Conservation (phyloP, 37 sponge, comb jelly and placozoan genomes). For the Chondrilla cf. caribensis region DNA sequence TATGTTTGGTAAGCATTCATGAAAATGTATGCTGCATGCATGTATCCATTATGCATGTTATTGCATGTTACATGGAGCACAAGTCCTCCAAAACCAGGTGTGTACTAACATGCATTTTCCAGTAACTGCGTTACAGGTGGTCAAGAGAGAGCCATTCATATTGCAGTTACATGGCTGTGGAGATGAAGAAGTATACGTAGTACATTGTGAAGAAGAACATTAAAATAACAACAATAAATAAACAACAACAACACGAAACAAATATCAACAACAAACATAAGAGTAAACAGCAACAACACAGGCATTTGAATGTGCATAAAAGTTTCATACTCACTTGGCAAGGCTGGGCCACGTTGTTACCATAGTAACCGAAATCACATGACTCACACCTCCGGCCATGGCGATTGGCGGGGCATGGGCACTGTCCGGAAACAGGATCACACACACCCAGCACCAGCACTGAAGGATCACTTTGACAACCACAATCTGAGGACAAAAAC, state of each 20-base stretch:
- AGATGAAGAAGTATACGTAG: too few relatives aligned
- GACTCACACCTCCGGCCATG: neutral
- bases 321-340: neutral
- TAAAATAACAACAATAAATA: too few relatives aligned
- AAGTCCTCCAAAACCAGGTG: too few relatives aligned
- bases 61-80: too few relatives aligned
- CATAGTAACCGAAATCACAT: neutral
- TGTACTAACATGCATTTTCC: slow-evolving; percentile 2
- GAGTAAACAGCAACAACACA: too few relatives aligned
- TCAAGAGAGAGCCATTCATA: neutral
- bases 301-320: too few relatives aligned
- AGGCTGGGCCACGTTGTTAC: neutral
- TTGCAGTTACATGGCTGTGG: neutral
- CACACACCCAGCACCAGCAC: neutral
- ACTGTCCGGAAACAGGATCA: neutral
- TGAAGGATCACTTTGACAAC: neutral
- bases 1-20: too few relatives aligned
- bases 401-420: neutral
- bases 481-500: neutral
- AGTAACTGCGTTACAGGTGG: neutral
- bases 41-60: too few relatives aligned
- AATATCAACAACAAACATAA: too few relatives aligned
- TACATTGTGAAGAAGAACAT: too few relatives aligned
- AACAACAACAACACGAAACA: too few relatives aligned
- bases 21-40: too few relatives aligned